phyloP scores from a whole-genome alignment of 2,888 invertebrate species.

The Archips xylosteana region DNA sequence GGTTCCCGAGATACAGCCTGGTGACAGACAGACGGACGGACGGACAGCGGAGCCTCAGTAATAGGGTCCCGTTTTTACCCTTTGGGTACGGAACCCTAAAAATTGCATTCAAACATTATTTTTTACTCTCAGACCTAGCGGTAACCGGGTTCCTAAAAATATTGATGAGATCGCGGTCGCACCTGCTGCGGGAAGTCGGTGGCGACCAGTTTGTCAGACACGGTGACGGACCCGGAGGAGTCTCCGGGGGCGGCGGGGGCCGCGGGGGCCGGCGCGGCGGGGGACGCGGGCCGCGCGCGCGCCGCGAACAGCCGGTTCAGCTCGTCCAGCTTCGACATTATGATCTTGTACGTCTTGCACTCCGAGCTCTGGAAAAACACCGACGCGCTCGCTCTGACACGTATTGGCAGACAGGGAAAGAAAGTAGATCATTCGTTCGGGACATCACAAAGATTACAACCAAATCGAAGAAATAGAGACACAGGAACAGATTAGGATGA shows the following conservation, averaged over 20 bases:
- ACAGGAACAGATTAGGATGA: too few relatives aligned
- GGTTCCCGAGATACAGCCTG: too few relatives aligned
- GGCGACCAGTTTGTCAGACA: constrained; percentile 67
- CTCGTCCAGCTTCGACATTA: constrained; percentile 76
- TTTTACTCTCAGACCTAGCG: too few relatives aligned
- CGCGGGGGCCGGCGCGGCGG: constrained; percentile 16
- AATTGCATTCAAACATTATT: too few relatives aligned
- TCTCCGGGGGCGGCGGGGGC: constrained; percentile 26
- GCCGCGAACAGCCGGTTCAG: constrained; percentile 61
- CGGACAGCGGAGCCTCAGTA: too few relatives aligned
- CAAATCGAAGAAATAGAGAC: too few relatives aligned
- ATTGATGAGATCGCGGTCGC: background rate
- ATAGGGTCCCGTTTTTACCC: too few relatives aligned
- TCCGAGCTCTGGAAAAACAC: constrained; percentile 59
- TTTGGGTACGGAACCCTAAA: too few relatives aligned
- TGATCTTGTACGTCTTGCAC: constrained; percentile 77
- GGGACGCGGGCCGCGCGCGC: constrained; percentile 43
- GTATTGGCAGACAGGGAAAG: too few relatives aligned
- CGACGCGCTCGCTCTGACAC: background rate
- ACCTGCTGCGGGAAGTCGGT: constrained; percentile 52
- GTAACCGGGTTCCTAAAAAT: background rate
- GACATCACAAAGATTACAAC: too few relatives aligned
- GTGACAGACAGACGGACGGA: too few relatives aligned
- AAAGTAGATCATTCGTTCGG: too few relatives aligned
- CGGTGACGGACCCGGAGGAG: constrained; percentile 57